Base-by-base conservation (phyloP, 2,797 vertebrate genomes). In the Argentina silus region DNA sequence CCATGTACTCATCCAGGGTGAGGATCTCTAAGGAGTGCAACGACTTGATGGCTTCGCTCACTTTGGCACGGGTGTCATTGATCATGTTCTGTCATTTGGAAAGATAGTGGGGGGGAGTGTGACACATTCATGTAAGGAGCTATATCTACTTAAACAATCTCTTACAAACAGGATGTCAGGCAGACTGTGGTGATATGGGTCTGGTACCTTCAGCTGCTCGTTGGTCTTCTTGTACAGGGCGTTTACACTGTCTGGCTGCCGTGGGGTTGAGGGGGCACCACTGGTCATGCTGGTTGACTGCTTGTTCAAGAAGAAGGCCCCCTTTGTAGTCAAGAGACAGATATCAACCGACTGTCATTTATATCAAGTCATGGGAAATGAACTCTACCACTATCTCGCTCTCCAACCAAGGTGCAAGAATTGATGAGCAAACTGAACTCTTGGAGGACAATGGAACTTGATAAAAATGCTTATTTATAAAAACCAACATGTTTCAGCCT, bases 141-240 rank as follows among this genome's bases (percentile, higher is more conserved):
- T 62, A 6, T 23, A 45, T 42, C 19, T 12, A 19, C 27, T 6
- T 42, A 63, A 48, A 61, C 4, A 43, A 19, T 66, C 76, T 81
- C 19, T 14, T n/a, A 64, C 44, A 47, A 2, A 62, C 23, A 43
- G 6, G 1, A 56, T 19, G 53, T 19, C 43, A 12, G 19, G 21
- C 62, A 14, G 19, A 14, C 48, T 3, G 61, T 36, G 23, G 12
- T 51, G 23, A 53, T 14, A 21, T 17, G 36, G 17, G 19, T 6
- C 21, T 67, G 17, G 10, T 88, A 94, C 93, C 88, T 91, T 0
- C 3, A 94, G 81, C 76, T 92, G 53, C 21, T 89, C 85, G 27
- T 88, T 90, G 57, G 83, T 80, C 51, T 83, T 90, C 19, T 0
- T 48, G 0, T 77, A 48, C 75, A 91, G 67, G 19, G 0, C 3